Evolutionary conservation across 2,888 invertebrate genomes (phyloP).

Genomic region (Hololepta plana): DNA sequence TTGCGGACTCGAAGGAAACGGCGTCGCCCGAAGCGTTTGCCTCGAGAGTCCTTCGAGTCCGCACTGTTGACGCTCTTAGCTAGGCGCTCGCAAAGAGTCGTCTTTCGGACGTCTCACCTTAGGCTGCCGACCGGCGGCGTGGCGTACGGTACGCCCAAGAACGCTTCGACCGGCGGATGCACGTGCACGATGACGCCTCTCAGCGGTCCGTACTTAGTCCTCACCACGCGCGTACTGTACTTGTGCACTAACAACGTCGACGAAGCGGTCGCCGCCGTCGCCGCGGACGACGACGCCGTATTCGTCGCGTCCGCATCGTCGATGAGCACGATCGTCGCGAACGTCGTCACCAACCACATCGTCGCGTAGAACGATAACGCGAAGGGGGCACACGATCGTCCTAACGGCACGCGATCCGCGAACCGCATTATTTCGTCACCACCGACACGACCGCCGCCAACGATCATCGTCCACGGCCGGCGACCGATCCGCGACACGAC

Average conservation of each 20-base stretch:
- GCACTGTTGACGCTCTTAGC: no score
- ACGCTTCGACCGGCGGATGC: constrained; percentile 73
- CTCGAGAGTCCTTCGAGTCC: no score
- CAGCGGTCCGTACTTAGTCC: constrained; percentile 78
- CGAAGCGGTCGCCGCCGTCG: no score
- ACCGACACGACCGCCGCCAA: no score
- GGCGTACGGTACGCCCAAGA: constrained; percentile 86
- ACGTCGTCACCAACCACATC: constrained; percentile 34
- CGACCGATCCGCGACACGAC: no score
- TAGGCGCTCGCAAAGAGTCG: no score
- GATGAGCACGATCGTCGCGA: constrained; percentile 38
- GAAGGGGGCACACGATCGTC: constrained; percentile 1
- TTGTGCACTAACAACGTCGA: constrained; percentile 46
- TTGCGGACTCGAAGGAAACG: constrained; percentile 1
- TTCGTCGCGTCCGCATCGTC: constrained; percentile 30
- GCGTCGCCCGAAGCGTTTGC: no score
- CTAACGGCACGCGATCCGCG: no score
- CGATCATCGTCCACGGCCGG: no score
- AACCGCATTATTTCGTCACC: no score
- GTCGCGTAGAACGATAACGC: constrained; percentile 17
- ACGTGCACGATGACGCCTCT: constrained; percentile 70
- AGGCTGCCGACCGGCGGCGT: constrained; percentile 79
- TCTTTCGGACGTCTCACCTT: constrained; percentile 43
- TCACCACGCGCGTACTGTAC: constrained; percentile 65
- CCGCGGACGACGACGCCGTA: no score